Evolutionary conservation across 2,888 invertebrate genomes (phyloP).

Genomic region (Galerucella nymphaeae): DNA sequence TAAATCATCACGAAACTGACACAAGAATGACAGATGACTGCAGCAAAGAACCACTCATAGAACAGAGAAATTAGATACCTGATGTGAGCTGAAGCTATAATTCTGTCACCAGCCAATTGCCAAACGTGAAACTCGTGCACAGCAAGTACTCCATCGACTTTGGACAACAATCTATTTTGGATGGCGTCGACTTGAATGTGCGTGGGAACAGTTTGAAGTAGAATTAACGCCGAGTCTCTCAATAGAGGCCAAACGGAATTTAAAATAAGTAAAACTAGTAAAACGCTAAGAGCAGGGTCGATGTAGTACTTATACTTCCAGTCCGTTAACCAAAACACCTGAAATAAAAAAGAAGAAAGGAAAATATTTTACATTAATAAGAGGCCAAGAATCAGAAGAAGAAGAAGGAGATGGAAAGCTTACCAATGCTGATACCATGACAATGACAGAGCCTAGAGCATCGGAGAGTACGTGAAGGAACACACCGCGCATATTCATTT

Average conservation of each 20-base stretch:
- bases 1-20: too few species aligned
- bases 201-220: conserved; percentile 98
- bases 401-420: conserved; percentile 33
- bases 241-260: conserved; percentile 92
- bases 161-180: conserved; percentile 85
- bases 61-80: conserved; percentile 68
- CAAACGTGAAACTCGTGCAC: conserved; percentile 99
- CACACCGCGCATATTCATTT: conserved; percentile 99
- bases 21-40: too few species aligned
- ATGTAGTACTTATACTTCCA: conserved; percentile 89
- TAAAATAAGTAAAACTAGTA: conserved; percentile 87
- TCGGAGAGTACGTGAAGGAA: conserved; percentile 97
- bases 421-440: conserved; percentile 81
- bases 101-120: conserved; percentile 96
- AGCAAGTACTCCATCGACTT: conserved; percentile 93
- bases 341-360: conserved; percentile 51
- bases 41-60: too few species aligned
- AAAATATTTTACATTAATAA: background rate
- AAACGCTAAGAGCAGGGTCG: conserved; percentile 93
- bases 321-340: conserved; percentile 78
- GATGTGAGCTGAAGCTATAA: conserved; percentile 97
- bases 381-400: too few species aligned
- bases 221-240: conserved; percentile 92
- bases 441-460: conserved; percentile 94
- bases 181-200: conserved; percentile 96